These are phyloP conservation scores for Oryzias melastigma DNA, from an alignment of 2,113 vertebrate genomes.

Conservation along the genomic window DNA sequence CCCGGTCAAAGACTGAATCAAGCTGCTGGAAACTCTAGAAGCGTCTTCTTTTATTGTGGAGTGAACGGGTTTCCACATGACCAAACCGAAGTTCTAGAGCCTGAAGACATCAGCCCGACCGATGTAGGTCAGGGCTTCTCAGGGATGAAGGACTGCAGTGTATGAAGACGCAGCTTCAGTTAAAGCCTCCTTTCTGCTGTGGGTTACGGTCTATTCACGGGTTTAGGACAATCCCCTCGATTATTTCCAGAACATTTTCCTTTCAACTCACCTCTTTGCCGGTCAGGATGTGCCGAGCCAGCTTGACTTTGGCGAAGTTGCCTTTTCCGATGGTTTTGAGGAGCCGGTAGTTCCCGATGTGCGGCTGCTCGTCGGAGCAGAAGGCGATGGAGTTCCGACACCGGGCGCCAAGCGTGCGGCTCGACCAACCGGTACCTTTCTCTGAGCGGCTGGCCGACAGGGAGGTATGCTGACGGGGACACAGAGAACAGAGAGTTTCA, in stretches of 20 bases:
- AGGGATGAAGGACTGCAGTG: conserved; percentile 26
- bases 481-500: neutral
- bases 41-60: conserved; percentile 14
- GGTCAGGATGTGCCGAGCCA: conserved; percentile 89
- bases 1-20: conserved; percentile 23
- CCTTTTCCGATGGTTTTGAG: conserved; percentile 93
- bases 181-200: neutral
- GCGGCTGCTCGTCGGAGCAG: conserved; percentile 88
- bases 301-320: conserved; percentile 93
- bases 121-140: conserved; percentile 51
- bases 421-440: conserved; percentile 87
- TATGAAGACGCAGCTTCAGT: conserved; percentile 3
- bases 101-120: conserved; percentile 2
- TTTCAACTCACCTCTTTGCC: conserved; percentile 84
- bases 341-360: conserved; percentile 91
- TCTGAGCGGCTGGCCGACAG: conserved; percentile 87
- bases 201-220: neutral
- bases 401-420: conserved; percentile 86
- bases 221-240: too few species aligned
- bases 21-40: conserved; percentile 7
- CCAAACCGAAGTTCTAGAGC: conserved; percentile 7
- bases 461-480: conserved; percentile 79
- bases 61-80: conserved; percentile 41
- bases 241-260: neutral
- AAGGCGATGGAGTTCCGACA: conserved; percentile 92